Conservation (phyloP, 2,797 vertebrate species). For the Danionella dracula region DNA sequence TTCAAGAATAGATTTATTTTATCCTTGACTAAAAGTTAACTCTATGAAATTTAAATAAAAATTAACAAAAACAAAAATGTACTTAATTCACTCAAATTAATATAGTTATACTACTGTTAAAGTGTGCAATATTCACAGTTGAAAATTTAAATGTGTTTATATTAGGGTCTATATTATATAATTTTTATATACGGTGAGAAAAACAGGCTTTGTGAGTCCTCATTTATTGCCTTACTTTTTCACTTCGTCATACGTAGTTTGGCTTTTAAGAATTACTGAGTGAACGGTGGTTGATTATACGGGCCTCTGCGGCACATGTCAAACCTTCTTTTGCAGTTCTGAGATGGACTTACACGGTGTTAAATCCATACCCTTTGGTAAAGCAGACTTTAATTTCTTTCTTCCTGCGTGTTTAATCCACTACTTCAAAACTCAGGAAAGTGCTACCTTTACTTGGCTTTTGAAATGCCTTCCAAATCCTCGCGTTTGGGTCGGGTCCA, state of each 20-base stretch:
- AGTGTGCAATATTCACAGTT: too few species aligned
- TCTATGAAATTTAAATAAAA: too few species aligned
- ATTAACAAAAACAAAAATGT: too few species aligned
- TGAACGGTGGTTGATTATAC: conserved; percentile 35
- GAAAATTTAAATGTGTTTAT: too few species aligned
- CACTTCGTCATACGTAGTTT: background rate
- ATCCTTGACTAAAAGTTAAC: too few species aligned
- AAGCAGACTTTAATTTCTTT: conserved; percentile 36
- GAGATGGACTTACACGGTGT: conserved; percentile 31
- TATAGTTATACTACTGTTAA: too few species aligned
- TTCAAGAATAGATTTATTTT: too few species aligned
- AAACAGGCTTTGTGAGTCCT: too few species aligned
- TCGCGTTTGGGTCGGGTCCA: conserved; percentile 55
- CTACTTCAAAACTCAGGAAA: conserved; percentile 44
- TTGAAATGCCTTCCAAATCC: conserved; percentile 53
- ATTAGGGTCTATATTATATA: too few species aligned
- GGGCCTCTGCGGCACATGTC: conserved; percentile 20
- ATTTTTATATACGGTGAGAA: too few species aligned
- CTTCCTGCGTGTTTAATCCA: conserved; percentile 43
- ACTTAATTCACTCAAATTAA: too few species aligned
- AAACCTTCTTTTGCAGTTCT: conserved; percentile 31
- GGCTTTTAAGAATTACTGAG: background rate
- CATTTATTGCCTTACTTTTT: background rate
- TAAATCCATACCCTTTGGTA: conserved; percentile 31
- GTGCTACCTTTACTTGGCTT: conserved; percentile 47